Conservation (phyloP, 1,140 invertebrate species). For the Apis dorsata region DNA sequence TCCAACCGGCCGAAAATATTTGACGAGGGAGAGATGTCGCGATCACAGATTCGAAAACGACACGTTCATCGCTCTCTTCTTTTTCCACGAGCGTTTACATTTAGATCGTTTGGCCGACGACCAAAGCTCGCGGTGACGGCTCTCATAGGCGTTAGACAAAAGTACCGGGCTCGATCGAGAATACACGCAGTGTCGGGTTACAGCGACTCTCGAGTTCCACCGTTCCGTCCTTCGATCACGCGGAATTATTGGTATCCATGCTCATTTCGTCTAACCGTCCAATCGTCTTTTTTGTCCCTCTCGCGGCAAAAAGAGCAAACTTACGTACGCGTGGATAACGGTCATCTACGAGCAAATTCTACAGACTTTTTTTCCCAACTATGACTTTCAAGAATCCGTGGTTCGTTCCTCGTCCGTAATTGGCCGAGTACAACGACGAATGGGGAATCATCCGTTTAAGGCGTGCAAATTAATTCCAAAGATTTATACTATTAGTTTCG, state of each 20-base stretch:
- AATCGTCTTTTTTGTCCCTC: constrained; percentile 15
- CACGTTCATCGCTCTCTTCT: too few relatives aligned
- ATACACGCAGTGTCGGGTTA: neutral
- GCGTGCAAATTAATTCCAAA: neutral
- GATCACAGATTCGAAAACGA: too few relatives aligned
- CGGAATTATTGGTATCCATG: neutral
- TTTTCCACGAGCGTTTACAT: constrained; percentile 12
- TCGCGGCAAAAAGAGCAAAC: constrained; percentile 3
- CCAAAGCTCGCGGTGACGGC: constrained; percentile 18
- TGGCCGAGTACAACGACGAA: neutral
- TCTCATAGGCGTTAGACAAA: neutral
- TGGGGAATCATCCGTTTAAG: neutral
- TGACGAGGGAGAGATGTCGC: neutral
- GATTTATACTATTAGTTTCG: neutral
- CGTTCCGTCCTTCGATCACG: too few relatives aligned
- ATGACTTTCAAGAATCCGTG: constrained; percentile 1
- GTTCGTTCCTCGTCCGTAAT: neutral
- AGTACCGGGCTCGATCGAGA: neutral
- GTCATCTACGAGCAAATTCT: neutral
- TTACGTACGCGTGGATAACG: constrained; percentile 32
- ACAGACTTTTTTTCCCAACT: neutral
- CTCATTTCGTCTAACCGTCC: neutral
- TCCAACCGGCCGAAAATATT: neutral
- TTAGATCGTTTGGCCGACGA: constrained; percentile 34
- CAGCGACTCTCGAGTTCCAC: neutral